A percentile compares a stretch with the other conserved stretches of the same genome.
Conservation (phyloP, 2,888 invertebrate species). For the Protodeltote pygarga region DNA sequence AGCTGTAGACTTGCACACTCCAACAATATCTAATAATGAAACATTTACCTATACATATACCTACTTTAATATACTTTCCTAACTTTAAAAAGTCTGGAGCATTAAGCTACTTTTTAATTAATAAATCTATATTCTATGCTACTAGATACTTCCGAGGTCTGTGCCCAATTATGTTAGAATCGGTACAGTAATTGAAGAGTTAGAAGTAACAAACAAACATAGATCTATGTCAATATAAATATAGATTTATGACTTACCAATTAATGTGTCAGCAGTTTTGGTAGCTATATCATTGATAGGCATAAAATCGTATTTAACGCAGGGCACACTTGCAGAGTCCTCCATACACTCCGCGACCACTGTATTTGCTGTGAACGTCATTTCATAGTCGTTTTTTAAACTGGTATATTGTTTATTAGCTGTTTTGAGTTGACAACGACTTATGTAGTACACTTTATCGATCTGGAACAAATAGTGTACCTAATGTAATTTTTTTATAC, state of each 20-base stretch:
- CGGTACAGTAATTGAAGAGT: too few species aligned
- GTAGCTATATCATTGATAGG: constrained; percentile 91
- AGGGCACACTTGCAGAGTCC: constrained; percentile 89
- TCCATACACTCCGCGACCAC: constrained; percentile 87
- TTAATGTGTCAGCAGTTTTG: constrained; percentile 88
- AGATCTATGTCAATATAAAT: too few species aligned
- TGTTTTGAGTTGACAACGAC: constrained; percentile 94
- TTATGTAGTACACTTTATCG: constrained; percentile 95
- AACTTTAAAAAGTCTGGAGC: too few species aligned
- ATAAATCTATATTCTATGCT: too few species aligned
- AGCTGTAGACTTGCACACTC: constrained; percentile 91
- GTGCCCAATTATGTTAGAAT: too few species aligned
- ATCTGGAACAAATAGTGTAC: constrained; percentile 76
- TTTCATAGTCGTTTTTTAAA: constrained; percentile 98
- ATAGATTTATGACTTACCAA: constrained; percentile 87
- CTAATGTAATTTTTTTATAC: neutral
- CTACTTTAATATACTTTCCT: too few species aligned
- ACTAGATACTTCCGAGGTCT: too few species aligned
- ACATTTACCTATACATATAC: neutral
- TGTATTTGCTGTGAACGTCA: constrained; percentile 94
- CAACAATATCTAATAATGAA: constrained; percentile 92
- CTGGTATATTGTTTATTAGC: constrained; percentile 96
- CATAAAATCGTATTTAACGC: constrained; percentile 92
- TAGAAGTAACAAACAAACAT: too few species aligned
- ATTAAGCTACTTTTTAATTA: too few species aligned